A percentile compares a stretch with the other conserved stretches of the same genome.
Evolutionary conservation across 37 sponge, comb jelly and placozoan genomes (phyloP).

Genomic region (Halisarca cf. caerulea): DNA sequence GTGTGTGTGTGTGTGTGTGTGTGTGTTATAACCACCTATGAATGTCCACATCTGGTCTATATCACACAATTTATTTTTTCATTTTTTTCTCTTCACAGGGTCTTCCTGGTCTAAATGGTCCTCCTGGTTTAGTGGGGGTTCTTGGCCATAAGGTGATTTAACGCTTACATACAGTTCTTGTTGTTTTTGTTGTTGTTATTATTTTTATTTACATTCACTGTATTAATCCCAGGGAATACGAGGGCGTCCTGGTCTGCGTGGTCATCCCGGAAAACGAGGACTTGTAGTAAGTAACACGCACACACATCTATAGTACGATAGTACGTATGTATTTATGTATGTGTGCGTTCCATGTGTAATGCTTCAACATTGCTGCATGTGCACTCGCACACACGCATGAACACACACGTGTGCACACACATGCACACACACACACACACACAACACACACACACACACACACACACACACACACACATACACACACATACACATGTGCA

Average conservation of each 20-base stretch:
- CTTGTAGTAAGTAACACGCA: conserved; percentile 23
- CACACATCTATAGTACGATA: neutral
- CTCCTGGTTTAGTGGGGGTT: conserved; percentile 31
- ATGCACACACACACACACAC: neutral
- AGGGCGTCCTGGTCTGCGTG: conserved; percentile 50
- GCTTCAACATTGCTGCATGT: neutral
- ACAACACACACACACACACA: neutral
- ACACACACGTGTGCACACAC: neutral
- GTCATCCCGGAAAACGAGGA: conserved; percentile 65
- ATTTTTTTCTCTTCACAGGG: conserved; percentile 25
- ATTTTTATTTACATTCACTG: neutral
- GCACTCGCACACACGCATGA: no score
- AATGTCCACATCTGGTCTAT: no score
- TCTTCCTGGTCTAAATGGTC: conserved; percentile 36
- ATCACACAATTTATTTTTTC: no score
- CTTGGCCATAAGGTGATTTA: conserved; percentile 77
- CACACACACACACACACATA: neutral
- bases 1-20: neutral
- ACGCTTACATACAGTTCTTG: conserved; percentile 5
- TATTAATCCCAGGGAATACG: conserved; percentile 33
- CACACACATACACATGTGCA: neutral
- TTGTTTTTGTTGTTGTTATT: neutral
- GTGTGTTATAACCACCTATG: neutral
- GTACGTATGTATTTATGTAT: no score
- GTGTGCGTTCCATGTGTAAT: no score